Percentiles rank a stretch among this genome's conserved stretches.
phyloP scores from a whole-genome alignment of 2,888 invertebrate species.

The Pterobdella sp. region DNA sequence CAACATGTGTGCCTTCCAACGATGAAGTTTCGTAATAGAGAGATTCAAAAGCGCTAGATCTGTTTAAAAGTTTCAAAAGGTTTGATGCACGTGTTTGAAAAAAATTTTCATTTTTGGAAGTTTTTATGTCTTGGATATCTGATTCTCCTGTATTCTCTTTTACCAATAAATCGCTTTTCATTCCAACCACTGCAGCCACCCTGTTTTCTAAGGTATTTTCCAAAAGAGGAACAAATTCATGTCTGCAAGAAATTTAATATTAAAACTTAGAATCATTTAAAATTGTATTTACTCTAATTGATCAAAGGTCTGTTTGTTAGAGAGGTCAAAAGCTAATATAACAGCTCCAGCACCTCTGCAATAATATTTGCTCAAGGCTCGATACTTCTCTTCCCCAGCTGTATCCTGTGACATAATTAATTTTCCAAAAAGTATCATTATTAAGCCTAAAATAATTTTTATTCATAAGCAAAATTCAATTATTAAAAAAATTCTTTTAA shows the following conservation, averaged over 20 bases:
- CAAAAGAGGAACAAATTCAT: conserved; percentile 45
- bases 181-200: conserved; percentile 46
- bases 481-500: conserved; percentile 4
- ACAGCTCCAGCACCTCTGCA: conserved; percentile 50
- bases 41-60: not conserved
- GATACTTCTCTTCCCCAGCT: conserved; percentile 48
- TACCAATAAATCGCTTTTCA: conserved; percentile 43
- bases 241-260: conserved; percentile 39
- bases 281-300: conserved; percentile 43
- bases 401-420: conserved; percentile 44
- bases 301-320: conserved; percentile 43
- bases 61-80: not conserved
- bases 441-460: not conserved
- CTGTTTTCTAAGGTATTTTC: conserved; percentile 45
- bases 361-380: conserved; percentile 49
- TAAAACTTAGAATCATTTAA: not conserved
- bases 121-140: conserved; percentile 32
- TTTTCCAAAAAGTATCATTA: not conserved
- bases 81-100: not conserved
- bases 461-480: not conserved
- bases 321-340: conserved; percentile 48
- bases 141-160: conserved; percentile 37
- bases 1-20: conserved; percentile 44
- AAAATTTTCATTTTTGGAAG: not conserved
- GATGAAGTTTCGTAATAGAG: conserved; percentile 49